Base-by-base conservation (phyloP, 2,113 vertebrate species). In the Naja naja region DNA sequence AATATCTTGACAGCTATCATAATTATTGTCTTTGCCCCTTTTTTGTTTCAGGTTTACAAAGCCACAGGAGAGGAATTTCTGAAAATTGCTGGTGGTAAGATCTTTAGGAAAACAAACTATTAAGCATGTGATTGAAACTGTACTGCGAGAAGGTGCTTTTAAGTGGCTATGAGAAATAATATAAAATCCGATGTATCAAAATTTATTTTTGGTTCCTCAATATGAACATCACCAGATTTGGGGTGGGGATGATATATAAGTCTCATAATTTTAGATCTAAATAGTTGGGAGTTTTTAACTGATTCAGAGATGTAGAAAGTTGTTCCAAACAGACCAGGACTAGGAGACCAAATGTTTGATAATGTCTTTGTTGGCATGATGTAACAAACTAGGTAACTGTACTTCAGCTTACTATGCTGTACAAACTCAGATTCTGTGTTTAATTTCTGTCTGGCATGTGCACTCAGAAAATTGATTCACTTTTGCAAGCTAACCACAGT, bases 41-140 rank as follows among this genome's bases (percentile, higher is more conserved):
- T 86, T 60, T 64, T 54, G 0, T 89, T 94, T 22, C 87, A 99
- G 99, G 99, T 99, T 88, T 99, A 99, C 97, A 99, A 99, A 97
- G 99, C 99, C 69, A 99, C 99, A 43, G 99, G 99, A 93, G 99
- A 99, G 95, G 99, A 99, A 95, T 99, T 99, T 95, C 97, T 99
- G 93, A 99, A 99, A 98, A 99, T 99, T 9, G 99, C 99, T 95
- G 99, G 99, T 98, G 99, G 99, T 99, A 94, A 98, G 99, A 94
- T 98, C 98, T 97, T 96, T 96, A 92, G n/a, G 2, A 22, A 49
- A 49, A 49, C 7, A 54, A 39, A 5, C n/a, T 81, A 25, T 10
- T 16, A 23, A 85, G n/a, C 25, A 18, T 47, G 39, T 30, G 25
- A n/a, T 27, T 86, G 34, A 43, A 45, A 30, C 14, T 56, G 43